Conservation (phyloP, 2,797 vertebrate species). For the Brachymystax lenok region DNA sequence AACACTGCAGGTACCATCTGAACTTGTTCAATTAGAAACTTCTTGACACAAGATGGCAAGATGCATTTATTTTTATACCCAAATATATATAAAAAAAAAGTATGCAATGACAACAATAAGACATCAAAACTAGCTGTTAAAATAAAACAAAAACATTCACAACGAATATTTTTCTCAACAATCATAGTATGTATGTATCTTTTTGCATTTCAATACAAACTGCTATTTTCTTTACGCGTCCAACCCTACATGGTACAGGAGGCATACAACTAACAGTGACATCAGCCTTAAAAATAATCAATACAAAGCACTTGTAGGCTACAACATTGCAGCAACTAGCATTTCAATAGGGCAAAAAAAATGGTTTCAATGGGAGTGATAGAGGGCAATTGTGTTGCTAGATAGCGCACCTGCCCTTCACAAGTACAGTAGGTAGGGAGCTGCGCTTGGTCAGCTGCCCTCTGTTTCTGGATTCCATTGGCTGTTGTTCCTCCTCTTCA, state of each 20-base stretch:
- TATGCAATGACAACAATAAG: slow-evolving; percentile 51
- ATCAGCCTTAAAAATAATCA: slow-evolving; percentile 41
- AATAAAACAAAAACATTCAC: slow-evolving; percentile 58
- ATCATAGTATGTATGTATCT: slow-evolving; percentile 19
- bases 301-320: slow-evolving; percentile 30
- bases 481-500: neutral
- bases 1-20: neutral
- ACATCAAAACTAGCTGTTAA: slow-evolving; percentile 46
- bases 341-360: slow-evolving; percentile 10
- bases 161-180: slow-evolving; percentile 35
- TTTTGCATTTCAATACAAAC: slow-evolving; percentile 47
- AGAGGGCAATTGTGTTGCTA: neutral
- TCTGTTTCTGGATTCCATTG: too few relatives aligned
- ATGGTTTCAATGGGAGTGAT: slow-evolving; percentile 15
- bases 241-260: slow-evolving; percentile 34
- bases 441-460: neutral
- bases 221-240: slow-evolving; percentile 44
- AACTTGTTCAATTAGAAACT: neutral
- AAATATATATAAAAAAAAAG: slow-evolving; percentile 53
- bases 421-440: neutral
- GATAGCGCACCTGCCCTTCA: neutral
- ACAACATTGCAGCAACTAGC: slow-evolving; percentile 33
- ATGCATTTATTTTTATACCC: slow-evolving; percentile 63
- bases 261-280: slow-evolving; percentile 38
- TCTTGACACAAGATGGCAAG: neutral